These are phyloP conservation scores for Tympanuchus pallidicinctus DNA, from an alignment of 2,113 vertebrate genomes.

Conservation along the genomic window DNA sequence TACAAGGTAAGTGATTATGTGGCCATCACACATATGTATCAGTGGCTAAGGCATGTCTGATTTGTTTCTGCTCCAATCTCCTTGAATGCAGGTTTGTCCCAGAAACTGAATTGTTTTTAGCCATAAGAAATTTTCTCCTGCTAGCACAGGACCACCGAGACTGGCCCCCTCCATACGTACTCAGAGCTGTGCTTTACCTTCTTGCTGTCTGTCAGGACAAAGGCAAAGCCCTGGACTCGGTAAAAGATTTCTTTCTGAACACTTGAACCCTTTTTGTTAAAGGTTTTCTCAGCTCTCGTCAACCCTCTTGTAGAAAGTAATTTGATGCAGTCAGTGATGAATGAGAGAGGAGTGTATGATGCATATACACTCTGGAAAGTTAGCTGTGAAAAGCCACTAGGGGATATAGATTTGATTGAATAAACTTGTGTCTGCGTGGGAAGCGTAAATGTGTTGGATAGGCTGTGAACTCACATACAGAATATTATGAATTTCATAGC, in stretches of 20 bases:
- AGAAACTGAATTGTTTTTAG: constrained; percentile 84
- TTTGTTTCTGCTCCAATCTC: constrained; percentile 12
- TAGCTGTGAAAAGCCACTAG: constrained; percentile 28
- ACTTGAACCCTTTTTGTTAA: not conserved
- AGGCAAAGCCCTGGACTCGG: constrained; percentile 78
- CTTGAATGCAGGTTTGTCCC: constrained; percentile 85
- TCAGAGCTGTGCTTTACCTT: constrained; percentile 88
- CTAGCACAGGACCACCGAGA: constrained; percentile 82
- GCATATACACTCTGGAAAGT: not conserved
- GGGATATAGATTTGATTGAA: constrained; percentile 28
- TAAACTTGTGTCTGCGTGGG: constrained; percentile 37
- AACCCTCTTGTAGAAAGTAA: not conserved
- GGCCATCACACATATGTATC: not conserved
- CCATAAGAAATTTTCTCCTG: constrained; percentile 81
- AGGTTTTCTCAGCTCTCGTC: not conserved
- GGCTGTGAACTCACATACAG: constrained; percentile 35
- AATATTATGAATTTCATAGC: constrained; percentile 20
- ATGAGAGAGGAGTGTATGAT: not conserved
- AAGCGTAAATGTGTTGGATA: constrained; percentile 46
- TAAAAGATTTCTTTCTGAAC: constrained; percentile 60
- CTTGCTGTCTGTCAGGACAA: constrained; percentile 87
- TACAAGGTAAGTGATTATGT: not conserved
- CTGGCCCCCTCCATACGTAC: constrained; percentile 67
- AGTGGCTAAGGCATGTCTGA: not conserved
- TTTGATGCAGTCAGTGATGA: not conserved